Base-by-base conservation (phyloP, 2,113 vertebrate genomes). In the Eulemur macaco region DNA sequence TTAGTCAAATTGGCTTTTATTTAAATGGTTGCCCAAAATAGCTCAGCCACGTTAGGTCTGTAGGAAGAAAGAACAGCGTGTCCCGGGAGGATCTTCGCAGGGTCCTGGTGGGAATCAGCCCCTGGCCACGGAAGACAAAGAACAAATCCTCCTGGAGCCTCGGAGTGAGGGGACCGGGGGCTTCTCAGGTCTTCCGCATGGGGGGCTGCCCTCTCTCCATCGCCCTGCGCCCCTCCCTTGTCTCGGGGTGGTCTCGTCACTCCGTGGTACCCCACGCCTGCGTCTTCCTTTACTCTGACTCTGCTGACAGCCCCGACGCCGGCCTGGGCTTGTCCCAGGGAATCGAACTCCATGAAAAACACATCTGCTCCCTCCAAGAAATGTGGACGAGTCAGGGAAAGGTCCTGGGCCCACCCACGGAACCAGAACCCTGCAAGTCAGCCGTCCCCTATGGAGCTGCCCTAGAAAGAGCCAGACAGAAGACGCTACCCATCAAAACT, bases 1-100 rank as follows among this genome's bases (percentile, higher is more conserved):
- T 98, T 98, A 98, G 98, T 98, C 98, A 98, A 99, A 98, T 98
- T 98, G 98, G 97, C 98, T 98, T 99, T 98, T 98, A 98, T 98
- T 98, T 98, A 98, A 99, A 99, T 97, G 97, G 97, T 97, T 98
- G 98, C 98, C 98, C 97, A 96, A 98, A 99, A 99, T 99, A 99
- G 98, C 98, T 97, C 95, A 23, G 97, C 98, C 97, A 97, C 98
- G 97, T 98, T 98, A 98, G 97, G 98, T 98, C 97, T 98, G 73
- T 97, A 95, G 97, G 98, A 96, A 98, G 97, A 98, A 97, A 98
- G 98, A 98, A 98, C 97, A 98, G 97, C n/a, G 39, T 94, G 98
- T 98, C 98, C 98, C 96, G 83, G 96, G 97, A 98, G 95, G 78
- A 95, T 96, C 97, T 97, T 97, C 96, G 96, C 98, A 96, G 58